Evolutionary conservation across 2,888 invertebrate genomes (phyloP).

Genomic region (Hoplodrina blanda): DNA sequence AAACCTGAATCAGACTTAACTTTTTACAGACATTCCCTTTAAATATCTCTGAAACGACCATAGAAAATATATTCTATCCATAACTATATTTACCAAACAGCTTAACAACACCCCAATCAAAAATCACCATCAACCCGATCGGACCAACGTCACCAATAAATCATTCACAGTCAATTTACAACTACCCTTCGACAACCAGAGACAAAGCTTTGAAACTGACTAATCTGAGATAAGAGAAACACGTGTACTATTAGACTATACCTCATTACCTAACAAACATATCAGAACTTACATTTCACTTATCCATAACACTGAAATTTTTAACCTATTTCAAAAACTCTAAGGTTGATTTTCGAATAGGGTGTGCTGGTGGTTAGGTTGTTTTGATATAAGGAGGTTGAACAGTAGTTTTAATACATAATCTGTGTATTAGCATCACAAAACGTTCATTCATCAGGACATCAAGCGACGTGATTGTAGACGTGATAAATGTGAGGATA

Average conservation of each 20-base stretch:
- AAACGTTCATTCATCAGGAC: slow-evolving; percentile 89
- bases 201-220: slow-evolving; percentile 68
- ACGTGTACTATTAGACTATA: slow-evolving; percentile 82
- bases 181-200: slow-evolving; percentile 72
- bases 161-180: slow-evolving; percentile 86
- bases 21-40: too few relatives aligned
- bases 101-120: slow-evolving; percentile 59
- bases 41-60: too few relatives aligned
- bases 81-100: slow-evolving; percentile 14
- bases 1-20: too few relatives aligned
- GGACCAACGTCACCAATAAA: slow-evolving; percentile 79
- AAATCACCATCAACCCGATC: slow-evolving; percentile 65
- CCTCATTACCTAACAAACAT: slow-evolving; percentile 72
- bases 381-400: slow-evolving; percentile 60
- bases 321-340: not conserved
- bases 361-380: not conserved
- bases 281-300: slow-evolving; percentile 9
- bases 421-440: slow-evolving; percentile 87
- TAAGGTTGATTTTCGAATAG: slow-evolving; percentile 41
- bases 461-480: slow-evolving; percentile 81
- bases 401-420: slow-evolving; percentile 82
- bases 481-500: slow-evolving; percentile 75
- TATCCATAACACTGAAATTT: not conserved
- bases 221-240: slow-evolving; percentile 83
- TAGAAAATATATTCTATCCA: too few relatives aligned